These are phyloP conservation scores for Oncorhynchus mykiss DNA, from an alignment of 2,113 vertebrate species.

Conservation along the genomic window DNA sequence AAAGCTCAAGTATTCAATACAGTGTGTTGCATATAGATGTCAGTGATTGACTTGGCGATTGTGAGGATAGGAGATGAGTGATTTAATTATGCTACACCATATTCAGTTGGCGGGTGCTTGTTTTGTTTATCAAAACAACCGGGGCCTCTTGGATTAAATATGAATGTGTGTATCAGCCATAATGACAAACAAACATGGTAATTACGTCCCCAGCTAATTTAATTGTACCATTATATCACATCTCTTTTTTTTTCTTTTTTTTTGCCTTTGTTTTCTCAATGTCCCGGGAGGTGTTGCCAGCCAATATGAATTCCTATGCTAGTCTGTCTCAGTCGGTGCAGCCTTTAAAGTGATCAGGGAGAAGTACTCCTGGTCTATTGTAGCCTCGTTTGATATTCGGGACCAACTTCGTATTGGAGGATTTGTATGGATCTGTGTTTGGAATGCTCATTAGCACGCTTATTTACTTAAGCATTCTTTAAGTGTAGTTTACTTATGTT, in stretches of 20 bases:
- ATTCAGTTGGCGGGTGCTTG: slow-evolving; percentile 57
- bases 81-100: slow-evolving; percentile 69
- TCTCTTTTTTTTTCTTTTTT: slow-evolving; percentile 61
- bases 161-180: slow-evolving; percentile 65
- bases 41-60: slow-evolving; percentile 67
- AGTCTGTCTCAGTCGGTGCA: slow-evolving; percentile 53
- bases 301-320: slow-evolving; percentile 55
- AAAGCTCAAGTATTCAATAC: slow-evolving; percentile 61
- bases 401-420: slow-evolving; percentile 14
- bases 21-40: slow-evolving; percentile 67
- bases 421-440: neutral
- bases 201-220: slow-evolving; percentile 79
- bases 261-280: slow-evolving; percentile 54
- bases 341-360: slow-evolving; percentile 41
- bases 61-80: slow-evolving; percentile 65
- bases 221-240: slow-evolving; percentile 72
- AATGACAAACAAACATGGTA: slow-evolving; percentile 77
- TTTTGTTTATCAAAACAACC: slow-evolving; percentile 72
- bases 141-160: slow-evolving; percentile 72
- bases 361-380: slow-evolving; percentile 37
- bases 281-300: slow-evolving; percentile 52
- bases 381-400: slow-evolving; percentile 46
- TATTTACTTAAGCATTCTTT: too few species aligned
- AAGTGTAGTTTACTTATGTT: slow-evolving; percentile 22
- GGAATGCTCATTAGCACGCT: too few species aligned